phyloP scores from a whole-genome alignment of 2,113 vertebrate genomes.

The Chaetorhynchus papuensis region DNA sequence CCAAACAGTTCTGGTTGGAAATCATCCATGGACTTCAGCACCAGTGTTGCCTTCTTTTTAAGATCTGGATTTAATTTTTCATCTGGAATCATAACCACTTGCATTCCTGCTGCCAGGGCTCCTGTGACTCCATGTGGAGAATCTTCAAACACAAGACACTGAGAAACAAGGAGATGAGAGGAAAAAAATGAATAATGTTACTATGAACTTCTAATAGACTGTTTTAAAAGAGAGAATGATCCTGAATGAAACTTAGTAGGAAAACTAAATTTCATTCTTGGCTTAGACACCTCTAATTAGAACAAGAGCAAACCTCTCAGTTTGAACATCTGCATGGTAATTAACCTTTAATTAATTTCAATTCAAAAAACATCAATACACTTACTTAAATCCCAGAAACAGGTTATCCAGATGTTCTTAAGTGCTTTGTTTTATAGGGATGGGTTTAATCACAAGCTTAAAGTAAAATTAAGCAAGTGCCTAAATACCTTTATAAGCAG shows the following conservation, averaged over 20 bases:
- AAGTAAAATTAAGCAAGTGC: background rate
- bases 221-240: background rate
- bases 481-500: background rate
- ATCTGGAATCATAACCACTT: slow-evolving; percentile 92
- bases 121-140: slow-evolving; percentile 86
- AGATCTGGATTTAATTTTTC: slow-evolving; percentile 73
- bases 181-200: background rate
- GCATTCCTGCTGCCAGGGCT: slow-evolving; percentile 84
- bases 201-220: background rate
- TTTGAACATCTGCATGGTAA: background rate
- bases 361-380: background rate
- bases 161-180: background rate
- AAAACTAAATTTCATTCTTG: background rate
- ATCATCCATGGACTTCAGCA: slow-evolving; percentile 81
- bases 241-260: background rate
- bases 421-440: background rate
- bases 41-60: slow-evolving; percentile 76
- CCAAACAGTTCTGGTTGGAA: slow-evolving; percentile 86
- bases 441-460: background rate
- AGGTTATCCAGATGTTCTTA: slow-evolving; percentile 2
- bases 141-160: slow-evolving; percentile 96
- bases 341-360: slow-evolving; percentile 9
- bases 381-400: background rate
- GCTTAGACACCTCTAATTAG: background rate
- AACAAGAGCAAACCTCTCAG: background rate